Evolutionary conservation across 2,888 invertebrate species (phyloP).

Genomic region (Himalopsyche anomala): DNA sequence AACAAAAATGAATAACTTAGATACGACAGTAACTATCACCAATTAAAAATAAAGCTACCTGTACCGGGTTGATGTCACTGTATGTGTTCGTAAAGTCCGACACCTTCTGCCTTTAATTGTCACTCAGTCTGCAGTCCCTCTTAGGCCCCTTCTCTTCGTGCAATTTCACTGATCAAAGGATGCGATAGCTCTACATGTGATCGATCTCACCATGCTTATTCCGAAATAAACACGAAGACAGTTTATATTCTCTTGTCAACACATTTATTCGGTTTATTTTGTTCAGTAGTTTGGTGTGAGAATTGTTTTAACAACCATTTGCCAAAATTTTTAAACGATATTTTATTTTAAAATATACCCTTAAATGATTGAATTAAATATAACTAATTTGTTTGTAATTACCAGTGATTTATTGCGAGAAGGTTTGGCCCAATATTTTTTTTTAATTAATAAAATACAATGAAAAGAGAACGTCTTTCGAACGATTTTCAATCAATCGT

Average conservation of each 20-base stretch:
- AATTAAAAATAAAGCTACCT: too few relatives aligned
- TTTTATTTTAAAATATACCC: background rate
- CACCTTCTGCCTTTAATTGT: conserved; percentile 32
- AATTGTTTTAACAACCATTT: background rate
- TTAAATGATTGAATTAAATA: too few relatives aligned
- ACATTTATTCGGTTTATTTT: conserved; percentile 50
- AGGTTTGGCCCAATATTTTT: too few relatives aligned
- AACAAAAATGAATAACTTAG: too few relatives aligned
- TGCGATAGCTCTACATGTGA: conserved; percentile 46
- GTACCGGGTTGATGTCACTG: too few relatives aligned
- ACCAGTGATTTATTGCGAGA: too few relatives aligned
- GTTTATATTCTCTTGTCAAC: conserved; percentile 47
- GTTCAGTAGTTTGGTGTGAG: conserved; percentile 44
- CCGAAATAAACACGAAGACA: conserved; percentile 10
- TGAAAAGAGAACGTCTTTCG: too few relatives aligned
- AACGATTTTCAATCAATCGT: too few relatives aligned
- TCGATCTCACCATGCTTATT: conserved; percentile 51
- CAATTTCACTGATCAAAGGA: background rate
- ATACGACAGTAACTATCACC: too few relatives aligned
- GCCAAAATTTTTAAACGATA: background rate
- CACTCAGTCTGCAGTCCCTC: background rate
- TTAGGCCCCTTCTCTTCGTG: background rate
- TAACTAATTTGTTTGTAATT: too few relatives aligned
- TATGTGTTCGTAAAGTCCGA: background rate
- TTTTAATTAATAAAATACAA: too few relatives aligned